Conservation (phyloP, 2,888 invertebrate species). For the Desoria tigrina region DNA sequence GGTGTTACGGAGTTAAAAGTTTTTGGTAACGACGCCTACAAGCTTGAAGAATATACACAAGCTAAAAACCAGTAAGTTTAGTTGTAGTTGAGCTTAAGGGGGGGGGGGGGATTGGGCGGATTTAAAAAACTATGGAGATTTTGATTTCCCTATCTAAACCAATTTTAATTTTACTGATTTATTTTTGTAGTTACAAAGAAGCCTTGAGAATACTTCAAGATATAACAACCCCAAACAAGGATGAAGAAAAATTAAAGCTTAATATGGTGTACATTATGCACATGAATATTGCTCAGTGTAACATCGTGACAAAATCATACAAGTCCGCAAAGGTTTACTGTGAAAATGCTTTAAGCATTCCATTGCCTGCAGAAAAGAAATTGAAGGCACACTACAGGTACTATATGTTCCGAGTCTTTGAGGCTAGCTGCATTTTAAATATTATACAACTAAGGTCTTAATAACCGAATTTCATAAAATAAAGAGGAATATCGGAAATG, state of each 20-base stretch:
- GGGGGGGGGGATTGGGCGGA: too few species aligned
- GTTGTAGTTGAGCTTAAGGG: background rate
- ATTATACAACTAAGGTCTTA: too few species aligned
- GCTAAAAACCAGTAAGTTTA: constrained; percentile 11
- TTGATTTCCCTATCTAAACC: too few species aligned
- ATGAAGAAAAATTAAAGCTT: constrained; percentile 62
- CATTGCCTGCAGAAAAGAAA: constrained; percentile 1
- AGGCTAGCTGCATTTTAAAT: too few species aligned
- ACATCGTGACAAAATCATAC: constrained; percentile 66
- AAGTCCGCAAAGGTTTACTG: constrained; percentile 67
- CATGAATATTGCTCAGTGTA: constrained; percentile 72
- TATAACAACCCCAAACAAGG: constrained; percentile 62
- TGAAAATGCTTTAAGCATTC: constrained; percentile 60
- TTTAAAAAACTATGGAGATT: background rate
- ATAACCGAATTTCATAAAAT: too few species aligned
- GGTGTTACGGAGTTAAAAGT: constrained; percentile 17
- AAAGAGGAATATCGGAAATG: too few species aligned
- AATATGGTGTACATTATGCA: constrained; percentile 66
- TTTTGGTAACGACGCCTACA: constrained; percentile 19
- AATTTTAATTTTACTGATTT: background rate
- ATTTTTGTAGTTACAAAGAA: constrained; percentile 16
- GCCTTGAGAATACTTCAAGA: constrained; percentile 13
- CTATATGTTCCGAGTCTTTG: too few species aligned
- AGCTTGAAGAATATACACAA: background rate
- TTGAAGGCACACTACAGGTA: constrained; percentile 39